These are phyloP conservation scores for Elymnias hypermnestra DNA, from an alignment of 1,140 invertebrate species.

Conservation along the genomic window DNA sequence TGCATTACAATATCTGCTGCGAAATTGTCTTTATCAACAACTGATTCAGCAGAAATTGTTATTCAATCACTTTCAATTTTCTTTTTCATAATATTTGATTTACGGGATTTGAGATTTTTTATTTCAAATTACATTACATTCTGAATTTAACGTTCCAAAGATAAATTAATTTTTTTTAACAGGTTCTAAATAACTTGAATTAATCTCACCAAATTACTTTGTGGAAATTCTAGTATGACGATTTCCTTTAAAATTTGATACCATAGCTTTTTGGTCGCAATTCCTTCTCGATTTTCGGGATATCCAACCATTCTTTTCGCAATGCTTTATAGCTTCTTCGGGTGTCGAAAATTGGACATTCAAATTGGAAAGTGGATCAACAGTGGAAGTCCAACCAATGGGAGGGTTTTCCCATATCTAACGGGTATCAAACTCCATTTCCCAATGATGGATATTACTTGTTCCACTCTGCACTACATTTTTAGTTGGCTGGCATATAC, in stretches of 20 bases:
- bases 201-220: conserved; percentile 80
- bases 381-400: conserved; percentile 97
- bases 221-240: conserved; percentile 95
- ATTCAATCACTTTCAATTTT: too few species aligned
- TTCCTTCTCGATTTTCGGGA: conserved; percentile 81
- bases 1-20: too few species aligned
- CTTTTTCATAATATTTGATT: too few species aligned
- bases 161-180: too few species aligned
- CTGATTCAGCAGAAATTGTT: too few species aligned
- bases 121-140: too few species aligned
- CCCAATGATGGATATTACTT: conserved; percentile 91
- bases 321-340: conserved; percentile 94
- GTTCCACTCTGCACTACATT: conserved; percentile 99
- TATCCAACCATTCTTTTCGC: conserved; percentile 97
- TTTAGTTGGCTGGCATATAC: conserved; percentile 94
- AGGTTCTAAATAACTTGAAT: too few species aligned
- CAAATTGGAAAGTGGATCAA: conserved; percentile 96
- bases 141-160: too few species aligned
- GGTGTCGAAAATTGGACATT: conserved; percentile 86
- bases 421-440: conserved; percentile 96
- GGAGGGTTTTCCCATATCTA: conserved; percentile 99
- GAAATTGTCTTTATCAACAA: too few species aligned
- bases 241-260: conserved; percentile 97
- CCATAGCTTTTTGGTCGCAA: conserved; percentile 94
- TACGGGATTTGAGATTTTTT: too few species aligned